phyloP scores from a whole-genome alignment of 1,140 invertebrate genomes.

The Zaprionus taronus region DNA sequence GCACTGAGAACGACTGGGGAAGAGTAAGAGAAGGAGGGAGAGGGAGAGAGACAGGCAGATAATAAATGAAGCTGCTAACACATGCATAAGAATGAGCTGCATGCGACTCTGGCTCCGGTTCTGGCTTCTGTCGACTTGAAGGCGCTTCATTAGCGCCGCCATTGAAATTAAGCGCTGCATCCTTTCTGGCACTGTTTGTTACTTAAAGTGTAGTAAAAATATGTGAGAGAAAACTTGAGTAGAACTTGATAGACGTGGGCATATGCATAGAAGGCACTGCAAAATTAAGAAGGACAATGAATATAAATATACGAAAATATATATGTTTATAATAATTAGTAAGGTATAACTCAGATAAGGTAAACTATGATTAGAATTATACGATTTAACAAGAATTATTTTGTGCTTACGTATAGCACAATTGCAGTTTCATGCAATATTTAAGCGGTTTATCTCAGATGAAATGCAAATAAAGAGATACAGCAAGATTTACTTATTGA shows the following conservation, averaged over 20 bases:
- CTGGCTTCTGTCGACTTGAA: conserved; percentile 13
- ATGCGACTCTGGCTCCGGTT: conserved; percentile 23
- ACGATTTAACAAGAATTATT: too few species aligned
- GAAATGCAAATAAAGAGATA: too few species aligned
- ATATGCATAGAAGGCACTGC: neutral
- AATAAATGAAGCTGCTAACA: conserved; percentile 15
- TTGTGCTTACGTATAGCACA: too few species aligned
- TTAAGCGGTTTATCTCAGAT: too few species aligned
- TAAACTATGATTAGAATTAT: neutral
- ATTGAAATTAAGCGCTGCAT: conserved; percentile 70
- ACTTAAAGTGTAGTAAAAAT: conserved; percentile 46
- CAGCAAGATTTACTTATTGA: too few species aligned
- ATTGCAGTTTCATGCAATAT: too few species aligned
- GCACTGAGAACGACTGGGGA: conserved; percentile 11
- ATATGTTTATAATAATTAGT: too few species aligned
- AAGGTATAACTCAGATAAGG: neutral
- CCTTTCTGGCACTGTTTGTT: conserved; percentile 19
- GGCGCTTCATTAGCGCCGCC: conserved; percentile 63
- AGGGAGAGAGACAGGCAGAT: neutral
- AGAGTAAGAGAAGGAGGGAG: neutral
- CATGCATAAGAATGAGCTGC: conserved; percentile 18
- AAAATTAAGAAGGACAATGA: neutral
- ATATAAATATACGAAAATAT: neutral
- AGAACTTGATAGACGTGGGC: neutral
- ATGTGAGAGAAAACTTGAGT: neutral